Evolutionary conservation across 2,113 vertebrate species (phyloP).

Genomic region (Ammodytes dubius): DNA sequence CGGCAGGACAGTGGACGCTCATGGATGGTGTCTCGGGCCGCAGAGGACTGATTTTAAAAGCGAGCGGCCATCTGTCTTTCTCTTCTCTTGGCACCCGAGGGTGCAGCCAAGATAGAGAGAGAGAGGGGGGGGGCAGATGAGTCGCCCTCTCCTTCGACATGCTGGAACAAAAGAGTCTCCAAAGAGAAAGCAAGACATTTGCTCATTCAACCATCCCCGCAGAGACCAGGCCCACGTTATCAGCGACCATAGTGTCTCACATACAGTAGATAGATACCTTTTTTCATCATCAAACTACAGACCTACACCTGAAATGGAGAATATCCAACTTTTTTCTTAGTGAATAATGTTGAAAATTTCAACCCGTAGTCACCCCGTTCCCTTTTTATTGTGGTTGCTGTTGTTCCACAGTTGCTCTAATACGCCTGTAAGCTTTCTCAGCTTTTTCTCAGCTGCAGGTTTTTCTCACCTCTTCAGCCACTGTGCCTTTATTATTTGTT

Average conservation of each 20-base stretch:
- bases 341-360: neutral
- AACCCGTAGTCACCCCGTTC: too few species aligned
- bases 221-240: constrained; percentile 34
- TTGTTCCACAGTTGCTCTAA: too few species aligned
- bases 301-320: too few species aligned
- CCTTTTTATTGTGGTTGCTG: too few species aligned
- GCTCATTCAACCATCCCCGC: constrained; percentile 62
- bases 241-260: too few species aligned
- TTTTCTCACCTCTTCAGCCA: too few species aligned
- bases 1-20: constrained; percentile 57
- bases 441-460: neutral
- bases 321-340: neutral
- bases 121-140: constrained; percentile 25
- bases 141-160: constrained; percentile 50
- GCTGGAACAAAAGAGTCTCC: constrained; percentile 74
- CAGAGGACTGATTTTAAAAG: constrained; percentile 78
- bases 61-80: constrained; percentile 82
- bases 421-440: neutral
- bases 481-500: neutral
- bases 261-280: too few species aligned
- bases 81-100: constrained; percentile 75
- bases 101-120: constrained; percentile 2
- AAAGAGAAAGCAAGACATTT: constrained; percentile 62
- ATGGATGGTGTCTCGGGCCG: constrained; percentile 49
- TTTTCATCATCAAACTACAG: too few species aligned